Conservation (phyloP, 2,113 vertebrate genomes). For the Miniopterus natalensis region DNA sequence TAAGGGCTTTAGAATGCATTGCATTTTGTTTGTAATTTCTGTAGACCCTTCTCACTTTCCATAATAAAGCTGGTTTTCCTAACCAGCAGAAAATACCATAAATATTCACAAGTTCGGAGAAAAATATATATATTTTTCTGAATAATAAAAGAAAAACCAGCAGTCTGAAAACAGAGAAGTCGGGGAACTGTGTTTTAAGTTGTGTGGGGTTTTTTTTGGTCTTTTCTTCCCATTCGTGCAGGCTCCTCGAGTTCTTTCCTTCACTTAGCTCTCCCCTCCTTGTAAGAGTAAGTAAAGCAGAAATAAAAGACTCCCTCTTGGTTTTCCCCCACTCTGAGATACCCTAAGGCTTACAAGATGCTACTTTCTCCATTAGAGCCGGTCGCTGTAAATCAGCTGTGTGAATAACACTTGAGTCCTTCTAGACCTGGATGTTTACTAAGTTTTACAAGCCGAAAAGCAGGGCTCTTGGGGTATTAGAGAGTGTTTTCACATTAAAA, state of each 20-base stretch:
- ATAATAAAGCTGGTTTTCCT: slow-evolving; percentile 81
- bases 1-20: slow-evolving; percentile 80
- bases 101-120: slow-evolving; percentile 83
- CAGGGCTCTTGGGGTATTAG: slow-evolving; percentile 65
- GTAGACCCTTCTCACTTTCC: slow-evolving; percentile 81
- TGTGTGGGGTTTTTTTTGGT: background rate
- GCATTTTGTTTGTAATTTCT: slow-evolving; percentile 83
- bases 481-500: slow-evolving; percentile 78
- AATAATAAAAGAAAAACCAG: slow-evolving; percentile 79
- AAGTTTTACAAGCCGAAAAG: slow-evolving; percentile 72
- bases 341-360: slow-evolving; percentile 83
- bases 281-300: slow-evolving; percentile 82
- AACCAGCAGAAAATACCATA: slow-evolving; percentile 78
- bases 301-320: slow-evolving; percentile 83
- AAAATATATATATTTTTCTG: slow-evolving; percentile 54
- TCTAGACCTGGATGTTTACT: slow-evolving; percentile 76
- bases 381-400: slow-evolving; percentile 83
- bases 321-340: slow-evolving; percentile 72
- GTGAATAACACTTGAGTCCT: slow-evolving; percentile 82
- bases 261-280: slow-evolving; percentile 78
- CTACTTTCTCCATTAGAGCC: slow-evolving; percentile 78
- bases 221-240: slow-evolving; percentile 21
- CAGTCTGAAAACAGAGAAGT: slow-evolving; percentile 59
- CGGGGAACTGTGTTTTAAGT: slow-evolving; percentile 69
- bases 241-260: slow-evolving; percentile 80